Evolutionary conservation across 2,113 vertebrate genomes (phyloP).

Genomic region (Nerophis ophidion): DNA sequence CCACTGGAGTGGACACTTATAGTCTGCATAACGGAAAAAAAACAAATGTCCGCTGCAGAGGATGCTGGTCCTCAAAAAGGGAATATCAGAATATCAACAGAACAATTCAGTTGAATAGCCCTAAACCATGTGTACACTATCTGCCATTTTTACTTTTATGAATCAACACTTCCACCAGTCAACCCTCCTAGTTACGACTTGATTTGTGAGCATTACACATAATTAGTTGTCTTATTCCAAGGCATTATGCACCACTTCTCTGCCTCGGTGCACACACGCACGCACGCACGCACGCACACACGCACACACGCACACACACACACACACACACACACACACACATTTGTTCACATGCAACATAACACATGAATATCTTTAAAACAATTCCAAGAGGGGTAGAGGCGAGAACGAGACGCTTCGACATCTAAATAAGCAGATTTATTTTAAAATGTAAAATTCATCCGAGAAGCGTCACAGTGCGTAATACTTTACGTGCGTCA

Average conservation of each 20-base stretch:
- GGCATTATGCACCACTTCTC: slow-evolving; percentile 8
- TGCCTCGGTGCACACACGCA: slow-evolving; percentile 9
- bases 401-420: background rate
- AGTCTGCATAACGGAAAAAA: no score
- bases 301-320: slow-evolving; percentile 9
- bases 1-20: no score
- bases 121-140: slow-evolving; percentile 24
- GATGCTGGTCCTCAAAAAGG: no score
- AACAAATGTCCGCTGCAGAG: no score
- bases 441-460: slow-evolving; percentile 1
- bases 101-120: no score
- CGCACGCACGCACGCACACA: slow-evolving; percentile 12
- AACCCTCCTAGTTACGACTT: slow-evolving; percentile 42
- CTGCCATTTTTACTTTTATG: slow-evolving; percentile 25
- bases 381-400: no score
- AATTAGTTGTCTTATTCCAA: slow-evolving; percentile 38
- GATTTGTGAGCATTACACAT: slow-evolving; percentile 35
- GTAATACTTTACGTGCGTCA: slow-evolving; percentile 17
- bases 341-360: background rate
- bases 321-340: slow-evolving; percentile 8
- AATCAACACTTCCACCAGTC: slow-evolving; percentile 41
- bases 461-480: slow-evolving; percentile 10
- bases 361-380: no score
- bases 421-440: no score
- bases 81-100: no score